Evolutionary conservation across 2,797 vertebrate species (phyloP).

Genomic region (Eulemur rubriventer): DNA sequence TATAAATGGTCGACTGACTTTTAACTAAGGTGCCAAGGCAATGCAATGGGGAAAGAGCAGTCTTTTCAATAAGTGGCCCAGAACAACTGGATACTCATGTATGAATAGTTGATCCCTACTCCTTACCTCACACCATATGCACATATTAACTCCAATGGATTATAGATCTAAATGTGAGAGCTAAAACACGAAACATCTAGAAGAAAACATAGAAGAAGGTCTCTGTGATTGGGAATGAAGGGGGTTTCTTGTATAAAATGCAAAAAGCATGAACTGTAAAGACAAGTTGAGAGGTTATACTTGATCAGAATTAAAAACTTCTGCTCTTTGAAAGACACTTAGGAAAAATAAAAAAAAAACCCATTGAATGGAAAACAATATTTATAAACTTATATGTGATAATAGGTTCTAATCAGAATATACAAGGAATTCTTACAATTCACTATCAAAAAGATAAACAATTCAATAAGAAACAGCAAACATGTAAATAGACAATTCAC

Average conservation of each 20-base stretch:
- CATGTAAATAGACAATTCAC: background rate
- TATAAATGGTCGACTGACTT: rapidly evolving
- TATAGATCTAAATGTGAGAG: background rate
- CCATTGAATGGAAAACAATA: background rate
- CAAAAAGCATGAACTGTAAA: background rate
- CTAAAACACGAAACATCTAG: background rate
- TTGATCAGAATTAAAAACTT: background rate
- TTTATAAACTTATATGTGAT: background rate
- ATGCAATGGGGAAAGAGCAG: rapidly evolving
- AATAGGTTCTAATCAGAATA: background rate
- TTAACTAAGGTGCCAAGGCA: no score
- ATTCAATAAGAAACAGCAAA: background rate
- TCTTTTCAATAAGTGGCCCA: no score
- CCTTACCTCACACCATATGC: background rate
- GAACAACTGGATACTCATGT: background rate
- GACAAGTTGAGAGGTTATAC: background rate
- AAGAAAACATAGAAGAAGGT: background rate
- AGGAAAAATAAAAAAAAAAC: background rate
- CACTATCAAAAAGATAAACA: background rate
- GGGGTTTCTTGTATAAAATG: background rate
- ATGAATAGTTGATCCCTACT: background rate
- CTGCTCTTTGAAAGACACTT: background rate
- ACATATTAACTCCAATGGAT: background rate
- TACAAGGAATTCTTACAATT: background rate
- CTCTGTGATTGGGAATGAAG: background rate